phyloP scores from a whole-genome alignment of 1,140 invertebrate species.

The Limonius californicus region DNA sequence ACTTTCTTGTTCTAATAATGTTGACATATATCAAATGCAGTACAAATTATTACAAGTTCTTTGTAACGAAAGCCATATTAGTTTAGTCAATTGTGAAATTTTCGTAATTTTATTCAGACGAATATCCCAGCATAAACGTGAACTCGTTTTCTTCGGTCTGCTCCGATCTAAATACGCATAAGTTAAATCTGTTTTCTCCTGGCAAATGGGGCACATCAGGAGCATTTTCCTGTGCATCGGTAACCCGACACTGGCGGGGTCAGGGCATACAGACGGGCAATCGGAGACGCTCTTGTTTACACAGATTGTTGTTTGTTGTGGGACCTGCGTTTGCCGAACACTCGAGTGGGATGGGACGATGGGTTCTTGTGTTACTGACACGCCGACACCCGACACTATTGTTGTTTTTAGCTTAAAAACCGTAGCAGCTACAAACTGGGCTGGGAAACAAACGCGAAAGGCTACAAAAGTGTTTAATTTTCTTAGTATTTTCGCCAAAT shows the following conservation, averaged over 20 bases:
- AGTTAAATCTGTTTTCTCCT: background rate
- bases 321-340: slow-evolving; percentile 9
- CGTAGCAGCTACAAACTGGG: background rate
- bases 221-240: background rate
- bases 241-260: slow-evolving; percentile 1
- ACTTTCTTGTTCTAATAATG: too few relatives aligned
- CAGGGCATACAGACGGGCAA: slow-evolving; percentile 1
- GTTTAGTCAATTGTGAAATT: too few relatives aligned
- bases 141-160: too few relatives aligned
- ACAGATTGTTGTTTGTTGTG: slow-evolving; percentile 11
- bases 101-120: too few relatives aligned
- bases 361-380: slow-evolving; percentile 12
- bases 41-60: too few relatives aligned
- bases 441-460: background rate
- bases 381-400: slow-evolving; percentile 11
- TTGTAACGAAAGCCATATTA: too few relatives aligned
- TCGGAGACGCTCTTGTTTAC: slow-evolving; percentile 11
- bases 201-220: background rate
- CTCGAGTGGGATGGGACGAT: slow-evolving; percentile 3
- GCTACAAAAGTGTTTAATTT: background rate
- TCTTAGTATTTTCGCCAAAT: too few relatives aligned
- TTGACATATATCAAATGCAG: too few relatives aligned
- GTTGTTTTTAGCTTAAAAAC: slow-evolving; percentile 13
- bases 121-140: too few relatives aligned
- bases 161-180: too few relatives aligned